Base-by-base conservation (phyloP, 92 coral and sea anemone species). In the Metridium senile region DNA sequence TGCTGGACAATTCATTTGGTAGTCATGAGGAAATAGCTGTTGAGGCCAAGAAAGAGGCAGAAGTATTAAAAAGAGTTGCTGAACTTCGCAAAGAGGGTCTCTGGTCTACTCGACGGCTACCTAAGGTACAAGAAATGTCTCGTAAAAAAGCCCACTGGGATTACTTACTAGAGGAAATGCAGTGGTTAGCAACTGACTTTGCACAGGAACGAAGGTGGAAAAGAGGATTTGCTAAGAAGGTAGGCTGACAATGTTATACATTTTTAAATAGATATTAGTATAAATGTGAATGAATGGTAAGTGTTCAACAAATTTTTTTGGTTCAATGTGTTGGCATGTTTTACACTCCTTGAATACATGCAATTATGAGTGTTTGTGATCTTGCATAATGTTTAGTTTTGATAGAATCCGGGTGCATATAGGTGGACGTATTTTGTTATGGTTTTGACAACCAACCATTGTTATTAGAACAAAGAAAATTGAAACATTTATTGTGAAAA, bases 101-200 rank as follows among this genome's bases (percentile, higher is more conserved):
- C n/a, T 96, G 99, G 99, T 80, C 98, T 51, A 66, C 87, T 28
- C 49, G 85, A 43, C 68, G 99, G 31, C 88, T 96, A 33, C 99
- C 99, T 17, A 96, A 96, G 74, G 97, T 96, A 26, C 97, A 96
- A 76, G 99, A 96, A 86, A 82, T 86, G 70, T 58, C 93, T 18
- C 83, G 99, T 54, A 92, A 90, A 59, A 96, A 96, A 74, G 95
- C 98, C 20, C 99, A 96, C 29, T 93, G 99, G 99, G 99, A 96
- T 78, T 96, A 96, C 46, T 85, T 96, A 35, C 72, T 96, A 33
- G 99, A 96, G 76, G 99, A 96, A 75, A 96, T 96, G 99, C 91
- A 88, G n/a, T 96, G 99, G 99, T 66, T 96, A 47, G 99, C 99
- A 26, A 87, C 99, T 27, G 99, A 96, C 82, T 96, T 96, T 92